Percentiles rank a stretch among this genome's conserved stretches.
Evolutionary conservation across 2,797 vertebrate species (phyloP).

Genomic region (Cygnus olor): DNA sequence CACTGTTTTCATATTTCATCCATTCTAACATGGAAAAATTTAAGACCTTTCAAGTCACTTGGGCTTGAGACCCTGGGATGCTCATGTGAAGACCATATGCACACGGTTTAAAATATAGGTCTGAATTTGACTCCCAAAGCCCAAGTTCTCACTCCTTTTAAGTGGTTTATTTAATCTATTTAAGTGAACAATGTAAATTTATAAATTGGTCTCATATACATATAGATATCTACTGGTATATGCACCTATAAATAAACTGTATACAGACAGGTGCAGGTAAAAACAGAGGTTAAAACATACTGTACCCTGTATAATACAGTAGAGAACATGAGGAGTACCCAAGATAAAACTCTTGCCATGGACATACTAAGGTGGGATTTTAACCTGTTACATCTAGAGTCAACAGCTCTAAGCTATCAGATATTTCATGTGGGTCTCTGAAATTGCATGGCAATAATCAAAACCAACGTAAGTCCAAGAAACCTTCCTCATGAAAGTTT

Average conservation of each 20-base stretch:
- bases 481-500: neutral
- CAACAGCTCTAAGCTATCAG: neutral
- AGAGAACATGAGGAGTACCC: neutral
- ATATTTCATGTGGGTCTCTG: neutral
- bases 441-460: neutral
- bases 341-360: neutral
- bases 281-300: neutral
- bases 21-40: neutral
- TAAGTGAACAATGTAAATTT: neutral
- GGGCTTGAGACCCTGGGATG: neutral
- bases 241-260: neutral
- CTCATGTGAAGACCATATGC: neutral
- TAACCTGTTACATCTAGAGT: neutral
- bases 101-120: neutral
- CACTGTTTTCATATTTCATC: neutral
- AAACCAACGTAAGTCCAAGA: accelerated
- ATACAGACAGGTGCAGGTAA: neutral
- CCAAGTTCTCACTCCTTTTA: neutral
- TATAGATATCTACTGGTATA: neutral
- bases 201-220: neutral
- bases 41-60: neutral
- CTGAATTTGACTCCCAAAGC: neutral
- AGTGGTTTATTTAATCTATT: neutral
- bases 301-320: neutral
- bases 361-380: neutral